Evolutionary conservation across 1,140 invertebrate species (phyloP).

Genomic region (Drosophila nannoptera): DNA sequence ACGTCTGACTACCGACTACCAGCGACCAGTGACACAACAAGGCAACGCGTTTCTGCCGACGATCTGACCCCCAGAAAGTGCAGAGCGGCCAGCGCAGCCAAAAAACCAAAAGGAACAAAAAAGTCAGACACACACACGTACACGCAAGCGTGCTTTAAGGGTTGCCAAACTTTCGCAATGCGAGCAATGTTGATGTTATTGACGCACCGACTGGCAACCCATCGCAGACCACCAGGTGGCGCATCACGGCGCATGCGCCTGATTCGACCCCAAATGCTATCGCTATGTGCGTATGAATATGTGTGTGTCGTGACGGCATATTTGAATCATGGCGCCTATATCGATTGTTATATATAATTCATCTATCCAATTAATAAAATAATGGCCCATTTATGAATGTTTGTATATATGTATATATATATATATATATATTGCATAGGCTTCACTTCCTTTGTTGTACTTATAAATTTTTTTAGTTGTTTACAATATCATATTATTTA

Average conservation of each 20-base stretch:
- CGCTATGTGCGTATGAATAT: background rate
- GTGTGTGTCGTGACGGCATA: background rate
- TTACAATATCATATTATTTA: no score
- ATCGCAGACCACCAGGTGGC: slow-evolving; percentile 8
- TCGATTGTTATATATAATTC: slow-evolving; percentile 3
- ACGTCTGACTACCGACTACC: slow-evolving; percentile 6
- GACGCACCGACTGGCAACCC: slow-evolving; percentile 23
- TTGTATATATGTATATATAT: background rate
- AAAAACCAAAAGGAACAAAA: background rate
- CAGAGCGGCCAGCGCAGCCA: slow-evolving; percentile 11
- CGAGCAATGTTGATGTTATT: background rate
- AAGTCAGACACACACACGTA: background rate
- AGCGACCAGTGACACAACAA: slow-evolving; percentile 7
- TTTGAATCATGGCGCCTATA: slow-evolving; percentile 7
- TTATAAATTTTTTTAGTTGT: no score
- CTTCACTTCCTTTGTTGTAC: no score
- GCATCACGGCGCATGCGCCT: slow-evolving; percentile 24
- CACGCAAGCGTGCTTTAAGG: slow-evolving; percentile 12
- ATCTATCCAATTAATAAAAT: background rate
- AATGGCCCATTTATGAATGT: background rate
- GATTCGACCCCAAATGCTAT: slow-evolving; percentile 3
- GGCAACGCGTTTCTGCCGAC: slow-evolving; percentile 28
- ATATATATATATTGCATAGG: background rate
- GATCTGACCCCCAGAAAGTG: slow-evolving; percentile 29
- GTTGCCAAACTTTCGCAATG: slow-evolving; percentile 38